Base-by-base conservation (phyloP, 2,888 invertebrate species). In the Drosophila kokeensis region DNA sequence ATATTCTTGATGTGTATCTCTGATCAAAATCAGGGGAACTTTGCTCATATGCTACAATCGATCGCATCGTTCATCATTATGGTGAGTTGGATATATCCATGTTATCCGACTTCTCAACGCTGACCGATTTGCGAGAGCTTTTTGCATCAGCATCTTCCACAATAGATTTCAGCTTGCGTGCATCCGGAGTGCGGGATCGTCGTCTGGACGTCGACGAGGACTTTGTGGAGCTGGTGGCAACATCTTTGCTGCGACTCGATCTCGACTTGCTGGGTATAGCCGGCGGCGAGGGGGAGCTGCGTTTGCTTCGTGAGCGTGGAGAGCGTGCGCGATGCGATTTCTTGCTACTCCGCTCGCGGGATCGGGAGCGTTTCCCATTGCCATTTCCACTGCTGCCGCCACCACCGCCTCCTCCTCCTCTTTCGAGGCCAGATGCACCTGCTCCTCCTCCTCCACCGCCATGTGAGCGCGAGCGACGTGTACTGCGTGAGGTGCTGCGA, bases 11-110 rank as follows among this genome's bases (percentile, higher is more conserved):
- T 13, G 13, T 59, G 49, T 67, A 58, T 62, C 62, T 70, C 42
- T 58, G 64, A 54, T 69, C 4, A 64, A 70, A 64, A 63, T 52
- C 36, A 18, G 10, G 13, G 36, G n/a, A 24, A 15, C 45, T 15
- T 7, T 36, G 29, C 32, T 38, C 50, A 36, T 34, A 29, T 53
- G 59, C 50, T 13, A 21, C 13, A 8, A 50, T 54, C 38, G n/a
- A 34, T 55, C 27, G 29, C n/a, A 40, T 62, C 21, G 38, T 54
- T 48, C 18, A 50, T 34, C n/a, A 77, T 93, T 94, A 96, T 63
- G 96, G 96, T 69, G 96, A 96, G 93, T 96, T 96, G 21, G 96
- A 96, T 92, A 96, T 96, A 92, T 96, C 96, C 96, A 96, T 96
- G 91, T 96, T 96, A 92, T 96, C 96, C 2, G 95, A 93, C 85